phyloP scores from a whole-genome alignment of 2,113 vertebrate species.

The Oophaga pumilio region DNA sequence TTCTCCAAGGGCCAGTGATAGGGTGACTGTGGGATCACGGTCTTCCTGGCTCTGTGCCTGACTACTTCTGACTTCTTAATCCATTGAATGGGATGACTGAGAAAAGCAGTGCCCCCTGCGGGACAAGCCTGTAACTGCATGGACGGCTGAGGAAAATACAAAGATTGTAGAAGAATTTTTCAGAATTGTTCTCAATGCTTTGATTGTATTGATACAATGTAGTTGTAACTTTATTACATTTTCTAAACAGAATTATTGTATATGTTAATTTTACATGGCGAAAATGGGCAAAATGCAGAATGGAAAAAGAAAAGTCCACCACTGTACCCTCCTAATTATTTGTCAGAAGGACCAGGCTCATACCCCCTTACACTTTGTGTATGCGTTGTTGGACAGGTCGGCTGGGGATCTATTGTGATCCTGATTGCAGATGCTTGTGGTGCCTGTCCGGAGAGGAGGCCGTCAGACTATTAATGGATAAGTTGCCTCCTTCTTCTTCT shows the following conservation, averaged over 20 bases:
- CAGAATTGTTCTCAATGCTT: not conserved
- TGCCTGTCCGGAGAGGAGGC: too few species aligned
- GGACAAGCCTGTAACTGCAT: not conserved
- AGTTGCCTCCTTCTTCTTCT: too few species aligned
- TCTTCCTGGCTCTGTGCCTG: not conserved
- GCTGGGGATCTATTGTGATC: too few species aligned
- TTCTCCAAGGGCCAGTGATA: not conserved
- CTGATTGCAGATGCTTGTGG: too few species aligned
- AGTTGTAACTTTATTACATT: not conserved
- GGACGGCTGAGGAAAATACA: not conserved
- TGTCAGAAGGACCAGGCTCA: too few species aligned
- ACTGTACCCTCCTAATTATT: too few species aligned
- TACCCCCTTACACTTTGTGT: too few species aligned
- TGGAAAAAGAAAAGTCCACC: too few species aligned
- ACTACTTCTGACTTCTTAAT: not conserved
- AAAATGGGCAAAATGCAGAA: too few species aligned
- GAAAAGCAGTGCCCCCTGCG: not conserved
- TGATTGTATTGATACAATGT: not conserved
- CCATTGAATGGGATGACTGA: not conserved
- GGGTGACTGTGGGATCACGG: not conserved
- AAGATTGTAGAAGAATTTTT: not conserved
- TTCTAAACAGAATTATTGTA: not conserved
- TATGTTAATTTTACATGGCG: too few species aligned
- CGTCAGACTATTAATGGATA: too few species aligned
- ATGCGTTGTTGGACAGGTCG: too few species aligned